phyloP scores from a whole-genome alignment of 2,113 vertebrate species.

The Bucco capensis region DNA sequence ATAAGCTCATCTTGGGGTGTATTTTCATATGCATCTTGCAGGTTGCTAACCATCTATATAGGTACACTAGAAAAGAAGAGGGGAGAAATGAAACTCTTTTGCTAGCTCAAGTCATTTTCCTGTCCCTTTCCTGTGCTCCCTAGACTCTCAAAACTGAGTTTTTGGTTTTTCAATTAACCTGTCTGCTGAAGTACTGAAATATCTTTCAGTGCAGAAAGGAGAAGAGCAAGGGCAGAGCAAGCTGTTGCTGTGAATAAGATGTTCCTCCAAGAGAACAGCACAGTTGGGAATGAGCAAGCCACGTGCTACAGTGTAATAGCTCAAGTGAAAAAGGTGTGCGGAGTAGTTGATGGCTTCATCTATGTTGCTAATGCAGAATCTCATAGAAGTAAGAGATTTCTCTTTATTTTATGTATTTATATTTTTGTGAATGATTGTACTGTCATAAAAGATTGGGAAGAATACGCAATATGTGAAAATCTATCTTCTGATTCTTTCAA shows the following conservation, averaged over 20 bases:
- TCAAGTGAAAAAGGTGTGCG: constrained; percentile 87
- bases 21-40: not conserved
- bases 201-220: constrained; percentile 83
- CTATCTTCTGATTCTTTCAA: not conserved
- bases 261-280: constrained; percentile 72
- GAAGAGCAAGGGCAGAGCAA: constrained; percentile 80
- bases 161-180: not conserved
- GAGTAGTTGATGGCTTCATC: constrained; percentile 90
- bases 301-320: constrained; percentile 77
- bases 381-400: constrained; percentile 74
- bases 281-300: constrained; percentile 59
- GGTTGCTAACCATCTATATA: not conserved
- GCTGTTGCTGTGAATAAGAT: constrained; percentile 83
- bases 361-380: constrained; percentile 90
- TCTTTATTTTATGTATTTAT: not conserved
- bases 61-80: not conserved
- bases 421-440: not conserved
- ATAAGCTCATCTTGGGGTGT: not conserved
- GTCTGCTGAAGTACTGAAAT: not conserved
- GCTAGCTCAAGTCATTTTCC: not conserved
- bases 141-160: not conserved
- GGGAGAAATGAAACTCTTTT: not conserved
- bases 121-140: not conserved
- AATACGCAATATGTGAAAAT: not conserved
- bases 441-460: not conserved